Evolutionary conservation across 1,140 invertebrate species (phyloP).

Genomic region (Liolophura sinensis): DNA sequence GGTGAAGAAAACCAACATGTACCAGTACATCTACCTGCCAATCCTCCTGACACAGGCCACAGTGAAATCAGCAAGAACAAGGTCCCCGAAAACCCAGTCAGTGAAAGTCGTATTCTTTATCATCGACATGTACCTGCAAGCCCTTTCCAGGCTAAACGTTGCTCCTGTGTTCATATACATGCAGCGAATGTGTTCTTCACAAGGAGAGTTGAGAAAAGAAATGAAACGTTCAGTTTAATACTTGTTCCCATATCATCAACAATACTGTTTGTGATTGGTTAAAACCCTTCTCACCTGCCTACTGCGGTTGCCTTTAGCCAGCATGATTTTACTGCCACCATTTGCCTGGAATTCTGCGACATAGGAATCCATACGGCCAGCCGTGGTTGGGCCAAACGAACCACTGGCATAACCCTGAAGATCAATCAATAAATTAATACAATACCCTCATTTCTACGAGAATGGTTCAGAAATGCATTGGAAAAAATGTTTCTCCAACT

Average conservation of each 20-base stretch:
- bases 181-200: background rate
- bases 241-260: background rate
- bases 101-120: no score
- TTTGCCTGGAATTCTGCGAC: constrained; percentile 57
- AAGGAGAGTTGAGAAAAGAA: background rate
- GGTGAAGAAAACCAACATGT: no score
- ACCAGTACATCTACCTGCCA: no score
- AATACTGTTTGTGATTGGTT: background rate
- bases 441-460: no score
- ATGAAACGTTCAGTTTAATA: background rate
- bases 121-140: no score
- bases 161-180: background rate
- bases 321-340: constrained; percentile 60
- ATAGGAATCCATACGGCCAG: constrained; percentile 60
- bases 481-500: no score
- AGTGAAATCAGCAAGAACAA: no score
- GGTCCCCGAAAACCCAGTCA: no score
- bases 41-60: no score
- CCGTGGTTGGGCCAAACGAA: constrained; percentile 60
- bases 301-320: constrained; percentile 60
- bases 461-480: no score
- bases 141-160: no score
- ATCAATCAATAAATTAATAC: no score
- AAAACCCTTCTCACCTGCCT: constrained; percentile 42
- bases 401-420: constrained; percentile 56